Evolutionary conservation across 2,797 vertebrate genomes (phyloP).

Genomic region (Acanthornis magna): DNA sequence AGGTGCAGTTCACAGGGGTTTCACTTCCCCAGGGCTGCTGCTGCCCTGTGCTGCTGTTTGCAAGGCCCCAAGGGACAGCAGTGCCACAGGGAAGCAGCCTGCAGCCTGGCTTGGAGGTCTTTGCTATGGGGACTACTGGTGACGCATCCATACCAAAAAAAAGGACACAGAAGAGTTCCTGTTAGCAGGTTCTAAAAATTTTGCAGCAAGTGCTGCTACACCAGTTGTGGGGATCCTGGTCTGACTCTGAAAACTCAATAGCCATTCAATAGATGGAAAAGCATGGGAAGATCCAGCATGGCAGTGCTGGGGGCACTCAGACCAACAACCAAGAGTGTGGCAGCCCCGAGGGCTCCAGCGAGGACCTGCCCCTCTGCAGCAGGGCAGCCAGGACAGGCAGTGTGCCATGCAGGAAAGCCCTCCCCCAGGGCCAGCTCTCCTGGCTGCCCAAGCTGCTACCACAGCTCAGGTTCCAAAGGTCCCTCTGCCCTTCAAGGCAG

Average conservation of each 20-base stretch:
- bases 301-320: not conserved
- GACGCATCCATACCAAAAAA: not conserved
- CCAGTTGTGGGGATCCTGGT: not conserved
- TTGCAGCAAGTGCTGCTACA: not conserved
- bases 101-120: not conserved
- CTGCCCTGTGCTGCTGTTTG: not conserved
- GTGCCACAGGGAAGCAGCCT: not conserved
- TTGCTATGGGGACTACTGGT: not conserved
- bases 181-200: not conserved
- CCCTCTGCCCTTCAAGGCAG: accelerated
- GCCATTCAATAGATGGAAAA: not conserved
- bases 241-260: accelerated
- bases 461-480: not conserved
- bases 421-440: not conserved
- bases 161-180: not conserved
- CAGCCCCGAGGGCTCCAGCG: not conserved
- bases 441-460: not conserved
- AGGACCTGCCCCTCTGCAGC: not conserved
- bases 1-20: not conserved
- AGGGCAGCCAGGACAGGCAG: not conserved
- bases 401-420: accelerated
- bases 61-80: not conserved
- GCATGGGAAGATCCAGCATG: not conserved
- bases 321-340: not conserved
- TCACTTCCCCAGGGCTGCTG: not conserved